Percentiles rank a stretch among this genome's conserved stretches.
phyloP scores from a whole-genome alignment of 53 echinoderm and acorn worm species.

The Actinopyga echinites region DNA sequence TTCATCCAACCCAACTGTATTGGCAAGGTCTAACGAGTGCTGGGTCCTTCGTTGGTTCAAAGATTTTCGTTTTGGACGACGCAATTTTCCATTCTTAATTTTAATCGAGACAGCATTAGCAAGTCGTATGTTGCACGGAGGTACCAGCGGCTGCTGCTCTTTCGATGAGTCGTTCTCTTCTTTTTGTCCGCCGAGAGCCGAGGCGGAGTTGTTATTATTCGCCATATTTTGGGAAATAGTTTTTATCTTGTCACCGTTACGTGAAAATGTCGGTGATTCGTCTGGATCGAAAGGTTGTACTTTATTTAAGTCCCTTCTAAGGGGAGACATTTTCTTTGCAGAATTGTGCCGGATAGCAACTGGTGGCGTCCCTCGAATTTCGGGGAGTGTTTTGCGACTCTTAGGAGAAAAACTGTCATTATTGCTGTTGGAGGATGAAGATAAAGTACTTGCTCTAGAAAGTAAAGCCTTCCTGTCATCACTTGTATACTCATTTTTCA shows the following conservation, averaged over 20 bases:
- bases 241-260: background rate
- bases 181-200: background rate
- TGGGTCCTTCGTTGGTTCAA: slow-evolving; percentile 64
- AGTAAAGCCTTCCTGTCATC: background rate
- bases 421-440: background rate
- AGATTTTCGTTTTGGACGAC: slow-evolving; percentile 22
- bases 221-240: background rate
- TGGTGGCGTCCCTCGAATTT: slow-evolving; percentile 9
- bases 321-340: no score
- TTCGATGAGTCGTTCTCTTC: background rate
- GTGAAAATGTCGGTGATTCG: no score
- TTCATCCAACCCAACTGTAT: slow-evolving; percentile 12
- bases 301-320: background rate
- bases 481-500: background rate
- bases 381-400: slow-evolving; percentile 12
- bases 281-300: no score
- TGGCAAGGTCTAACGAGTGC: slow-evolving; percentile 69
- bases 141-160: background rate
- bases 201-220: slow-evolving; percentile 9
- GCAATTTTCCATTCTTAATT: slow-evolving; percentile 1
- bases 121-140: background rate
- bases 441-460: slow-evolving; percentile 1
- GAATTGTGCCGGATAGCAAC: background rate
- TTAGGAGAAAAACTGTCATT: background rate
- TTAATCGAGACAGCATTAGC: background rate